Base-by-base conservation (phyloP, 2,888 invertebrate species). In the Pycnomerus fuliginosus region DNA sequence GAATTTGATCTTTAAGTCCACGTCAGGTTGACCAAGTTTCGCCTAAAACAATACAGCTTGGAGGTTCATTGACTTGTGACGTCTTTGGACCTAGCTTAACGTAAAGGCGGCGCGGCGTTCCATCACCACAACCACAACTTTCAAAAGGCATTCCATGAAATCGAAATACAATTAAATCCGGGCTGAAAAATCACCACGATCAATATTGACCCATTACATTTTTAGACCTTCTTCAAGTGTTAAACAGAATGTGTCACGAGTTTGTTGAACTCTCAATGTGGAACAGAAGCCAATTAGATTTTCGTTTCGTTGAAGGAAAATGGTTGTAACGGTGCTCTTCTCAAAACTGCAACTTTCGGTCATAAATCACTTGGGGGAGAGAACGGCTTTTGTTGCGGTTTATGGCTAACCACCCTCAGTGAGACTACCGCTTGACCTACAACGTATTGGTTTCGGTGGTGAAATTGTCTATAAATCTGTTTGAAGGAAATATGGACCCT, bases 21-120 rank as follows among this genome's bases (percentile, higher is more conserved):
- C n/a, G n/a, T n/a, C n/a, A n/a, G n/a, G n/a, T n/a, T n/a, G n/a
- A n/a, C n/a, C n/a, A n/a, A n/a, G n/a, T 49, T 45, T 58, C 51
- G 60, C 50, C 57, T 47, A 60, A 58, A 59, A 48, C 32, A 16
- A 41, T n/a, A n/a, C n/a, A 32, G 44, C 33, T 33, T 28, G 49
- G 45, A 52, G 44, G 62, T 62, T 63, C 62, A 60, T 51, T 55
- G 62, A 63, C 62, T 52, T 49, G 37, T 55, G 58, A 56, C 62
- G 59, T 59, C 53, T 55, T 54, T 55, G 58, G 58, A 58, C 64
- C 64, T 64, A 61, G 61, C 62, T 61, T 64, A 61, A 60, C 60
- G 56, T 62, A 61, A 62, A 56, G 51, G 57, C 56, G 57, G 55
- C n/a, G 43, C 54, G 32, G 39, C 47, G 53, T 47, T 51, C 34